phyloP scores from a whole-genome alignment of 2,888 invertebrate species.

The Aphidius colemani region DNA sequence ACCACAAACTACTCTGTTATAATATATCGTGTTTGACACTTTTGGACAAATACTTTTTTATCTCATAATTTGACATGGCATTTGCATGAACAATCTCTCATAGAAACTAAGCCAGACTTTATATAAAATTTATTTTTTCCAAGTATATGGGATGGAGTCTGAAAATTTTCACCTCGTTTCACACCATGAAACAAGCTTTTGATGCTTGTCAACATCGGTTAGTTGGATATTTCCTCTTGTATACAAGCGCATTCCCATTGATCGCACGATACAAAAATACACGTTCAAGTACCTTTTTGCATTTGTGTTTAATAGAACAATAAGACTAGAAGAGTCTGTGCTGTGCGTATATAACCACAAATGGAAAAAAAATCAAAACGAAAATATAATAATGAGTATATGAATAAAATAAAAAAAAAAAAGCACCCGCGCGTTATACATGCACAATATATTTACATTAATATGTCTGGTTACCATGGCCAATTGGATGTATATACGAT shows the following conservation, averaged over 20 bases:
- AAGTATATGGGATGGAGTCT: slow-evolving; percentile 4
- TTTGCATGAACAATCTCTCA: background rate
- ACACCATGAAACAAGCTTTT: slow-evolving; percentile 38
- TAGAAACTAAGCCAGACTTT: too few relatives aligned
- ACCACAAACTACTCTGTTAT: too few relatives aligned
- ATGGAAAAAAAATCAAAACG: too few relatives aligned
- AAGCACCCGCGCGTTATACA: slow-evolving; percentile 3
- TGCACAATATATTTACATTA: too few relatives aligned
- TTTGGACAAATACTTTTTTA: too few relatives aligned
- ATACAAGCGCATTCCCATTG: slow-evolving; percentile 46
- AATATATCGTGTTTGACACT: too few relatives aligned
- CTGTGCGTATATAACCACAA: too few relatives aligned
- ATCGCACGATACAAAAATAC: background rate
- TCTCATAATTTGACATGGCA: too few relatives aligned
- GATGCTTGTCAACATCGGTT: slow-evolving; percentile 59
- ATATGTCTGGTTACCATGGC: background rate
- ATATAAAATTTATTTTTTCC: slow-evolving; percentile 3
- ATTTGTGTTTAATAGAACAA: background rate
- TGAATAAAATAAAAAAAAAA: background rate
- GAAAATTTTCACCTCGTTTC: slow-evolving; percentile 16
- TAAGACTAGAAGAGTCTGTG: background rate
- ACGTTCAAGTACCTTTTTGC: slow-evolving; percentile 8
- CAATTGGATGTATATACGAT: slow-evolving; percentile 6
- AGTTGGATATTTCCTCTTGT: slow-evolving; percentile 57
- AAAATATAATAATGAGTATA: background rate